Evolutionary conservation across 1,140 invertebrate species (phyloP).

Genomic region (Temnothorax longispinosus): DNA sequence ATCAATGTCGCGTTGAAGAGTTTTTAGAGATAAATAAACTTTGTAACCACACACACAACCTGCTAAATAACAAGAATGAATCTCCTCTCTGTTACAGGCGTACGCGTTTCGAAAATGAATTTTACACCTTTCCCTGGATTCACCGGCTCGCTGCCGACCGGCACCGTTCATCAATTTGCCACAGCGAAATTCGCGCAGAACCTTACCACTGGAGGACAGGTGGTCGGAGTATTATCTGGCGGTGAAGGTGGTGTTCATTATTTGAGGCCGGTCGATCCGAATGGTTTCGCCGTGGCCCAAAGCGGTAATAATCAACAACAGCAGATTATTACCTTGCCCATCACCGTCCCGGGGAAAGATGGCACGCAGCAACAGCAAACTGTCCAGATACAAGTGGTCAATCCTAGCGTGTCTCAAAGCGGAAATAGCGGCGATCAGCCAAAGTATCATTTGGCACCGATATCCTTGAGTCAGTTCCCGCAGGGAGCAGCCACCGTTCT

Average conservation of each 20-base stretch:
- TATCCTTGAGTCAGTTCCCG: slow-evolving; percentile 87
- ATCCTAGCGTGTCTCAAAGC: slow-evolving; percentile 86
- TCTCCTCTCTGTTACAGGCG: slow-evolving; percentile 69
- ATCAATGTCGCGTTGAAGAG: neutral
- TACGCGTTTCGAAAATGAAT: slow-evolving; percentile 87
- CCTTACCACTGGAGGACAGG: slow-evolving; percentile 87
- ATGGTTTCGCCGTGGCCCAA: slow-evolving; percentile 85
- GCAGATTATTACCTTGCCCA: slow-evolving; percentile 91
- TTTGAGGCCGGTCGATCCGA: slow-evolving; percentile 89
- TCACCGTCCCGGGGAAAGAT: slow-evolving; percentile 91
- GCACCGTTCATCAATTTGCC: slow-evolving; percentile 89
- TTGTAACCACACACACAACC: neutral
- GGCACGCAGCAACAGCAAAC: slow-evolving; percentile 90
- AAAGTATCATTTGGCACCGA: slow-evolving; percentile 90
- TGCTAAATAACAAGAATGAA: neutral
- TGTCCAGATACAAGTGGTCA: slow-evolving; percentile 92
- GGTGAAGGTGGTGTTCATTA: slow-evolving; percentile 92
- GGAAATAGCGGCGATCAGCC: slow-evolving; percentile 87
- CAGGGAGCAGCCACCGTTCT: slow-evolving; percentile 89
- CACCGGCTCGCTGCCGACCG: slow-evolving; percentile 87
- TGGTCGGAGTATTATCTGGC: slow-evolving; percentile 87
- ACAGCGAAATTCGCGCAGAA: slow-evolving; percentile 89
- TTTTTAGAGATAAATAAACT: neutral
- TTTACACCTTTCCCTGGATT: slow-evolving; percentile 89
- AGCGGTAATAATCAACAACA: slow-evolving; percentile 85